Percentiles rank a stretch among this genome's conserved stretches.
These are phyloP conservation scores for Arenaria interpres DNA, from an alignment of 2,113 vertebrate species.

Conservation along the genomic window DNA sequence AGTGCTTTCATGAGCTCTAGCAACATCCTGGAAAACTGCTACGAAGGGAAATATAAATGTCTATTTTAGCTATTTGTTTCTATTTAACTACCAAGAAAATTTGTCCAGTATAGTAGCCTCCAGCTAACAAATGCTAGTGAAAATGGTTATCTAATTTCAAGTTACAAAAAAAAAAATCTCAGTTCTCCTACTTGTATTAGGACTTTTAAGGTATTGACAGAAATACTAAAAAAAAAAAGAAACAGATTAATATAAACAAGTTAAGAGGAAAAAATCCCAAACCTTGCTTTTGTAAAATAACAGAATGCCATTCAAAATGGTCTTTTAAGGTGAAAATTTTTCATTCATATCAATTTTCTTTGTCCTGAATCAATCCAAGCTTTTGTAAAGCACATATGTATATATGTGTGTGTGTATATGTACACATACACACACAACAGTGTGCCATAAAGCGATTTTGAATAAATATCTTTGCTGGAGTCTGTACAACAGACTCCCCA, in stretches of 20 bases:
- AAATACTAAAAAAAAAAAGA: conserved; percentile 15
- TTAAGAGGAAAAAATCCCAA: neutral
- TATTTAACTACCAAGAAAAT: conserved; percentile 18
- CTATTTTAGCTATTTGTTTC: neutral
- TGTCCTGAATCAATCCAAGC: conserved; percentile 63
- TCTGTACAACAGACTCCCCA: conserved; percentile 49
- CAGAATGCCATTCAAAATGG: conserved; percentile 65
- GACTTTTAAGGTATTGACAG: conserved; percentile 35
- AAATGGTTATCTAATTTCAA: neutral
- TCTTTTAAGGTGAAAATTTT: conserved; percentile 56
- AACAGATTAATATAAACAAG: conserved; percentile 46
- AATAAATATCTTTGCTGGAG: conserved; percentile 66
- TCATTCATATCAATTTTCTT: conserved; percentile 56
- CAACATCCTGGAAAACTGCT: conserved; percentile 57
- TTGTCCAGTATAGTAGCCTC: conserved; percentile 34
- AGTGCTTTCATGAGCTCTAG: conserved; percentile 60
- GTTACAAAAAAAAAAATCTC: neutral
- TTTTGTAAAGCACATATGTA: conserved; percentile 50
- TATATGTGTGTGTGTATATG: neutral
- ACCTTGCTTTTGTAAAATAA: conserved; percentile 54
- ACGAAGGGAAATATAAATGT: neutral
- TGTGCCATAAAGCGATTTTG: conserved; percentile 56
- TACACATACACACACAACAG: neutral
- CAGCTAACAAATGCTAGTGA: neutral
- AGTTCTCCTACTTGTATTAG: neutral